A percentile compares a stretch with the other conserved stretches of the same genome.
These are phyloP conservation scores for Phorcus lineatus DNA, from an alignment of 2,888 invertebrate species.

Conservation along the genomic window DNA sequence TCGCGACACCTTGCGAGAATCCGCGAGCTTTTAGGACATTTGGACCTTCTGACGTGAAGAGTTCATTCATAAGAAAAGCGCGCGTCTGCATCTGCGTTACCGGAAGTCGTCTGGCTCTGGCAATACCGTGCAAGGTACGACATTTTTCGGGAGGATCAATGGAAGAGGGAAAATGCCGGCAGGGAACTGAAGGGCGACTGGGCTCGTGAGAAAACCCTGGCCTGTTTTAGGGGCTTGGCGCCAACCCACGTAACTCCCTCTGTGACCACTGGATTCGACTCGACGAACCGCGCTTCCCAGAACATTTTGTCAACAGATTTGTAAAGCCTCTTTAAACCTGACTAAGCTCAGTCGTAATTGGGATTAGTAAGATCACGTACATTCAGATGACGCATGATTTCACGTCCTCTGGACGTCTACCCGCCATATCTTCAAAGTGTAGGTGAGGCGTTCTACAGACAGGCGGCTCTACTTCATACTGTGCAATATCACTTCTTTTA, in stretches of 20 bases:
- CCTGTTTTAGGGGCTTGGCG: neutral
- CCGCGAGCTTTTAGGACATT: slow-evolving; percentile 24
- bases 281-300: neutral
- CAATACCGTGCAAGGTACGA: slow-evolving; percentile 24
- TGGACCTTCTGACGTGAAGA: slow-evolving; percentile 19
- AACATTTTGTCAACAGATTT: neutral
- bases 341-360: neutral
- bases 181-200: neutral
- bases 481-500: too few relatives aligned
- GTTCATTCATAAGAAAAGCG: slow-evolving; percentile 19
- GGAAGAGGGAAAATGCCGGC: neutral
- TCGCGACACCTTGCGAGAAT: slow-evolving; percentile 23
- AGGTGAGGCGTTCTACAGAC: too few relatives aligned
- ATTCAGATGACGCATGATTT: neutral
- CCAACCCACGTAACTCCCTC: neutral
- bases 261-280: neutral
- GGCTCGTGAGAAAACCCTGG: neutral
- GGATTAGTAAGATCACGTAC: neutral
- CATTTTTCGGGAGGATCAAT: slow-evolving; percentile 22
- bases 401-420: too few relatives aligned
- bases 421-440: too few relatives aligned
- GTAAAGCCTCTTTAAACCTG: neutral
- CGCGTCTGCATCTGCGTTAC: neutral
- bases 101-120: slow-evolving; percentile 21
- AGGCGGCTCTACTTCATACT: too few relatives aligned